A percentile compares a stretch with the other conserved stretches of the same genome.
Conservation (phyloP, 2,113 vertebrate genomes). For the Psilopsiagon aymara region DNA sequence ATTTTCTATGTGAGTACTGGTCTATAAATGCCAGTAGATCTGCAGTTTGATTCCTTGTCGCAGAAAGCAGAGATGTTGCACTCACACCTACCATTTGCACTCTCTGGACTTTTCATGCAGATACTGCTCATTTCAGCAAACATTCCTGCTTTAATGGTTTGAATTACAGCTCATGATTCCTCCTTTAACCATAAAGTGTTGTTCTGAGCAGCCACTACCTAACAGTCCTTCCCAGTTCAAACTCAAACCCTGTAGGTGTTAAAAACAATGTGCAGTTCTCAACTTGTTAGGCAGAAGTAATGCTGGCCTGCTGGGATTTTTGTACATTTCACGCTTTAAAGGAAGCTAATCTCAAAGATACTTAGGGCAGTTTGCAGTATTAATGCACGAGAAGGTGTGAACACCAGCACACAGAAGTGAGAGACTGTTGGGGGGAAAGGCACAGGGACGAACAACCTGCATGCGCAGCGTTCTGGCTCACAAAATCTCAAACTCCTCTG, state of each 20-base stretch:
- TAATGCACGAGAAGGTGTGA: neutral
- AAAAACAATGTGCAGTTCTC: neutral
- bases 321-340: neutral
- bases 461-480: neutral
- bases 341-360: neutral
- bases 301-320: neutral
- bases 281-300: neutral
- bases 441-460: neutral
- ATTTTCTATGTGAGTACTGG: neutral
- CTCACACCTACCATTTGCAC: neutral
- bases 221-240: neutral
- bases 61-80: neutral
- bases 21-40: neutral
- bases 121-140: neutral
- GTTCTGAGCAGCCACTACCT: neutral
- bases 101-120: neutral
- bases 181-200: neutral
- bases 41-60: neutral
- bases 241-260: neutral
- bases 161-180: neutral
- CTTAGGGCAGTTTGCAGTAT: neutral
- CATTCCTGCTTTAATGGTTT: neutral
- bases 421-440: neutral
- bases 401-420: neutral
- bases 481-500: neutral